Conservation (phyloP, 2,888 invertebrate species). For the Eremobia ochroleuca region DNA sequence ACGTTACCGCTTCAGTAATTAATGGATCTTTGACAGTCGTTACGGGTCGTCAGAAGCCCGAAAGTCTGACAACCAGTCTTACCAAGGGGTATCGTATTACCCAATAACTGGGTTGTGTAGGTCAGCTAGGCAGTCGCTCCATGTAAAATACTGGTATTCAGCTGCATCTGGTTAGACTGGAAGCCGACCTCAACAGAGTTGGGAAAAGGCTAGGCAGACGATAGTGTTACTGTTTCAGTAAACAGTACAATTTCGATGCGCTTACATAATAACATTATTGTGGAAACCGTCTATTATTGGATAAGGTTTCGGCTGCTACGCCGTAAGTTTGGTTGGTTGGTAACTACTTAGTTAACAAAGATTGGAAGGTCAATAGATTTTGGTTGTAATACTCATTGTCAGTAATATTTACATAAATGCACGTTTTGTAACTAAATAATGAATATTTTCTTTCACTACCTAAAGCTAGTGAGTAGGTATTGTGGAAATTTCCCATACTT, state of each 20-base stretch:
- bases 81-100: too few species aligned
- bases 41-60: too few species aligned
- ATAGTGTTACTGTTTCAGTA: constrained; percentile 25
- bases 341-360: constrained; percentile 15
- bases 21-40: too few species aligned
- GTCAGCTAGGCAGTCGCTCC: too few species aligned
- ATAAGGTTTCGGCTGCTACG: neutral
- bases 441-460: constrained; percentile 3
- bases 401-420: constrained; percentile 19
- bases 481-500: neutral
- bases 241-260: constrained; percentile 16
- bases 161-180: too few species aligned
- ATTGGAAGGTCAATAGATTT: constrained; percentile 22
- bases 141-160: too few species aligned
- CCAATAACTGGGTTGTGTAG: too few species aligned
- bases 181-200: too few species aligned
- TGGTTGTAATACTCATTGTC: constrained; percentile 24
- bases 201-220: too few species aligned
- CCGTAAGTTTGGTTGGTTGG: neutral
- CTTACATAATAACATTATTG: constrained; percentile 23
- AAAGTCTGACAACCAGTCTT: too few species aligned
- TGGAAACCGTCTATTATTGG: neutral
- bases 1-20: constrained; percentile 22
- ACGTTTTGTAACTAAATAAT: constrained; percentile 14
- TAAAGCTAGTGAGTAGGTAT: neutral